Evolutionary conservation across 2,888 invertebrate genomes (phyloP), one percentile per base, ranked within the genome.

Genomic region (Drosophila siamana): DNA sequence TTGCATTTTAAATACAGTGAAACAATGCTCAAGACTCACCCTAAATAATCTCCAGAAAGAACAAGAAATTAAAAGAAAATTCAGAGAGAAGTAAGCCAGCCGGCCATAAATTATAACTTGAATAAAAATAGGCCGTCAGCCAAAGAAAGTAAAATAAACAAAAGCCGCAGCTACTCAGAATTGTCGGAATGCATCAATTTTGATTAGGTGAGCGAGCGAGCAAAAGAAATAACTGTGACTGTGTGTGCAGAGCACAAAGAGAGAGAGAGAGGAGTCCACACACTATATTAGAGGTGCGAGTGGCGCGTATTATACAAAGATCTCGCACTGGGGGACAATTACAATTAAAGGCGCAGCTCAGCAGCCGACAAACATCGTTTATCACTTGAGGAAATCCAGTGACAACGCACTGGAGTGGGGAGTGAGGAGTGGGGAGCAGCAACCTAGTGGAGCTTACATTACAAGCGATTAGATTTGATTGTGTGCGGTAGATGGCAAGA

Each of bases 391-490:
- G 52, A 79, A 79, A 77, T 77, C 77, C 80, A 80, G 70, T 79
- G 67, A 48, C 67, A 60, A 41, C 26, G 19, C 24, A 13, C n/a
- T n/a, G n/a, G n/a, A n/a, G n/a, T n/a, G n/a, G n/a, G n/a, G n/a
- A n/a, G n/a, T n/a, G n/a, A n/a, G n/a, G 16, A 5, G 19, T 2
- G 28, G 26, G 55, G 22, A 28, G 36, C n/a, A 57, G 24, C 38
- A 69, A 73, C 62, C 62, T 78, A 69, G 68, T 67, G 64, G 65
- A 44, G 30, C 79, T 86, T 66, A 84, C 84, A 86, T 78, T 73
- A 76, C 84, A 71, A 74, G 74, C 89, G 88, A 89, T 85, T 89
- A 87, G 85, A 77, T 87, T 79, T 87, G 88, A 89, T 85, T 87
- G 89, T 69, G 68, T 54, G n/a, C n/a, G 38, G 61, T 43, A 11